Conservation (phyloP, 2,888 invertebrate species). For the Tupiocoris notatus region DNA sequence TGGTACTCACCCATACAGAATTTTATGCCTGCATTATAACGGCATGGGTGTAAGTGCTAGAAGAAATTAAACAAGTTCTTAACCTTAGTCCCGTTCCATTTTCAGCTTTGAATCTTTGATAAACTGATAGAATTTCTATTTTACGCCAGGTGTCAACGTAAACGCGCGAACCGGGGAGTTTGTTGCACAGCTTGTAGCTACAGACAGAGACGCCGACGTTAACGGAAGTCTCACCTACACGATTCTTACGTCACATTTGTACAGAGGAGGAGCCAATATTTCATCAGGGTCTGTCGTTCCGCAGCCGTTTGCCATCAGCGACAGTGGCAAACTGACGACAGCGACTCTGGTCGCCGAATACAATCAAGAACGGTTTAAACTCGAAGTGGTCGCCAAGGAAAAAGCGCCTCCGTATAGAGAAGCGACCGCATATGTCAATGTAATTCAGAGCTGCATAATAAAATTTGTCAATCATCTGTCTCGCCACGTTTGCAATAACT, state of each 20-base stretch:
- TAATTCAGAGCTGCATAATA: slow-evolving; percentile 53
- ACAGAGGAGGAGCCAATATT: slow-evolving; percentile 64
- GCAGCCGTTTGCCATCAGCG: slow-evolving; percentile 78
- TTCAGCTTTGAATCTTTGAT: background rate
- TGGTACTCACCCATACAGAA: too few relatives aligned
- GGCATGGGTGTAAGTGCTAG: too few relatives aligned
- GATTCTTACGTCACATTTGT: slow-evolving; percentile 77
- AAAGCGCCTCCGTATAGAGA: slow-evolving; percentile 73
- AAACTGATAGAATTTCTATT: background rate
- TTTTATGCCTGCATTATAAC: too few relatives aligned
- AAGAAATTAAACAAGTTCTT: too few relatives aligned
- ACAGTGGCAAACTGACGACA: slow-evolving; percentile 70
- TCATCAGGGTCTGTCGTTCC: slow-evolving; percentile 84
- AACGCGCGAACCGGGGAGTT: slow-evolving; percentile 74
- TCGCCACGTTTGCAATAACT: background rate
- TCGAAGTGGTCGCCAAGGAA: slow-evolving; percentile 82
- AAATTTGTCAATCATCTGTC: background rate
- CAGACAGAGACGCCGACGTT: slow-evolving; percentile 77
- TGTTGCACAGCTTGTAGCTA: slow-evolving; percentile 72
- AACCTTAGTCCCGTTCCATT: too few relatives aligned
- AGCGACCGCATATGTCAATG: slow-evolving; percentile 73
- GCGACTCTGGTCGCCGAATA: slow-evolving; percentile 84
- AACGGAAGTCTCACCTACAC: slow-evolving; percentile 81
- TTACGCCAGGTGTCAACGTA: slow-evolving; percentile 66
- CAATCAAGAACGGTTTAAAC: slow-evolving; percentile 80